A percentile compares a stretch with the other conserved stretches of the same genome.
These are phyloP conservation scores for Scophthalmus maximus DNA, from an alignment of 2,113 vertebrate genomes.

Conservation along the genomic window DNA sequence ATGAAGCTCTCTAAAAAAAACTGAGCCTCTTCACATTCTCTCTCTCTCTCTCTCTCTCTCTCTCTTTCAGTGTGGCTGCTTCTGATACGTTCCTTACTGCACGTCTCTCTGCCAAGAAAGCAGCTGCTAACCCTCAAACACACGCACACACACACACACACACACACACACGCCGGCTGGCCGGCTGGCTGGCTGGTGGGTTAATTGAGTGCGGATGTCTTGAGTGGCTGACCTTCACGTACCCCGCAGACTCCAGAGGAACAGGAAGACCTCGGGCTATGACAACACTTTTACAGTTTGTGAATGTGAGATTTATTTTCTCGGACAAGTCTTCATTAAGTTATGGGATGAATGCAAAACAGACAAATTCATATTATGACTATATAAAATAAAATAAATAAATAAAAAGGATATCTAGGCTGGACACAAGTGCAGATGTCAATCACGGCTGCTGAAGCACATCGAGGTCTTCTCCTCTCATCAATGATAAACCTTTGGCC, in stretches of 20 bases:
- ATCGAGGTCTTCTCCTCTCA: neutral
- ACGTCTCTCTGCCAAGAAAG: slow-evolving; percentile 48
- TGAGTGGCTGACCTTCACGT: slow-evolving; percentile 36
- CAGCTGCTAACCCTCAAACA: slow-evolving; percentile 58
- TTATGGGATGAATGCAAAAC: too few species aligned
- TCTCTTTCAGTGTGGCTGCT: slow-evolving; percentile 7
- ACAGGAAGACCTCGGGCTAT: slow-evolving; percentile 18
- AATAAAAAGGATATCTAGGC: neutral
- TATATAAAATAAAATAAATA: too few species aligned
- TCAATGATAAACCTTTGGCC: slow-evolving; percentile 44
- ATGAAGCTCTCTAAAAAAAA: slow-evolving; percentile 15
- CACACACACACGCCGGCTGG: slow-evolving; percentile 15
- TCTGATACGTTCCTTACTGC: slow-evolving; percentile 48
- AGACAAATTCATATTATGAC: too few species aligned
- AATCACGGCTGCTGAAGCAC: neutral
- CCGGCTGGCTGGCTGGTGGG: slow-evolving; percentile 15
- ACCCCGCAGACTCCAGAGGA: slow-evolving; percentile 12
- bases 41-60: slow-evolving; percentile 5
- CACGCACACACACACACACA: slow-evolving; percentile 33
- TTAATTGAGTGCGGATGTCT: slow-evolving; percentile 60
- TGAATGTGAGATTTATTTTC: neutral
- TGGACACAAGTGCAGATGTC: too few species aligned
- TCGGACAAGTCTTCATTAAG: neutral
- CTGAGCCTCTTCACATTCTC: slow-evolving; percentile 1
- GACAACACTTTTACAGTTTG: neutral